Percentiles rank a stretch among this genome's conserved stretches.
Conservation (phyloP, 2,113 vertebrate genomes). For the Phodopus roborovskii region DNA sequence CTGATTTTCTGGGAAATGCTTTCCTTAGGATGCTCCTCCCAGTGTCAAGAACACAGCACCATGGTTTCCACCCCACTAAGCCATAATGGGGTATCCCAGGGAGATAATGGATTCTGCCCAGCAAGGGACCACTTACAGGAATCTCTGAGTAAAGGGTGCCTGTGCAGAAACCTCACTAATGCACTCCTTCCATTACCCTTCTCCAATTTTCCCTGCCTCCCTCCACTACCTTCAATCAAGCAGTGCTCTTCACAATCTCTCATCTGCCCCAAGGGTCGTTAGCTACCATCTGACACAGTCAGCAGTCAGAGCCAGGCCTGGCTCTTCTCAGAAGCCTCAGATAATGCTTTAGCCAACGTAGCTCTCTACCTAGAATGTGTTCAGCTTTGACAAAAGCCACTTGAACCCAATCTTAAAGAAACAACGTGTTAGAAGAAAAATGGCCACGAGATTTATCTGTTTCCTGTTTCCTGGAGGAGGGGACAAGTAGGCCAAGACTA, state of each 20-base stretch:
- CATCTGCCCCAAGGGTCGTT: not conserved
- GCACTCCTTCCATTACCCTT: conserved; percentile 48
- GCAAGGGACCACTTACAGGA: not conserved
- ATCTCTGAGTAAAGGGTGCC: conserved; percentile 10
- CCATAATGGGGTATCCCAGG: conserved; percentile 2
- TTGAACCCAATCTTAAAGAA: not conserved
- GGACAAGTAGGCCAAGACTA: not conserved
- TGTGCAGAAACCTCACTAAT: conserved; percentile 51
- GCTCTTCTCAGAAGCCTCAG: conserved; percentile 51
- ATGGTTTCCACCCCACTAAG: not conserved
- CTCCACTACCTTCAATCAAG: conserved; percentile 41
- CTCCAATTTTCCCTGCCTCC: conserved; percentile 2
- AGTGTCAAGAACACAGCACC: not conserved
- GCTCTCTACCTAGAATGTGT: not conserved
- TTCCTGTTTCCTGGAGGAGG: not conserved
- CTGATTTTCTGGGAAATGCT: conserved; percentile 56
- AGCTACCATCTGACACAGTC: not conserved
- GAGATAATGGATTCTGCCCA: conserved; percentile 58
- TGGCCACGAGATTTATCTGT: not conserved
- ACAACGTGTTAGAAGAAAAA: not conserved
- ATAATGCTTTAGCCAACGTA: not conserved
- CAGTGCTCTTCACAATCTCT: conserved; percentile 22
- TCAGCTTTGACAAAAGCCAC: not conserved
- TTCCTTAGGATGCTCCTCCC: not conserved
- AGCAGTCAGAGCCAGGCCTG: not conserved